Evolutionary conservation across 2,888 invertebrate genomes (phyloP), one percentile per base, ranked within the genome.

Genomic region (Rhimphoctona megacephalus): DNA sequence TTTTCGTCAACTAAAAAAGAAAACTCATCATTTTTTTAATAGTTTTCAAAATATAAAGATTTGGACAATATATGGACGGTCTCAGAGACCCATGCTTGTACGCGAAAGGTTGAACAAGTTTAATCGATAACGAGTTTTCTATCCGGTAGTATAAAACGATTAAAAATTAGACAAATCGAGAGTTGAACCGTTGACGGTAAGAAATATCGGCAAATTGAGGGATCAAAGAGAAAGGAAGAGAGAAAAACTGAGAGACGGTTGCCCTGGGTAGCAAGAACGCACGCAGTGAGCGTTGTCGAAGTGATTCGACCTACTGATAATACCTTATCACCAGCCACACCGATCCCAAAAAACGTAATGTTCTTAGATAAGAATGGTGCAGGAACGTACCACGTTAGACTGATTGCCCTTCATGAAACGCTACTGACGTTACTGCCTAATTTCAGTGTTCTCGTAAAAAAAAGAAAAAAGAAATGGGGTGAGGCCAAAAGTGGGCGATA

Each of bases 271-370:
- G 83, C 83, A 69, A 72, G 36, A 81, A 69, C 49, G 57, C 70
- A 49, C 49, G 77, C 83, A 67, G 79, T 82, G 76, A 76, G 76
- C 66, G 77, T 81, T 80, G 74, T 54, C 74, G 46, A 67, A 80
- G 80, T 80, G 79, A 72, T 80, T 85, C 82, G 79, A 82, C 80
- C 67, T 49, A 57, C 83, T 76, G 79, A 77, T 81, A 77, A 77
- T 69, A 52, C 22, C 80, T 86, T 83, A 83, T 86, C 83, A 64
- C 66, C 46, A 77, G 77, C 64, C 52, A 81, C 67, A 61, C 54
- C 80, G 70, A 80, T 72, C 69, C 61, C 80, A 36, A 54, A 76
- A 66, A 85, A 78, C 72, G 66, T 85, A 77, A 85, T 85, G 77
- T 83, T 61, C 39, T 76, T 36, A 64, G 83, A 85, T 83, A 85